Evolutionary conservation across 2,113 vertebrate species (phyloP), one percentile per base, ranked within the genome.

Genomic region (Grammomys dolichurus): DNA sequence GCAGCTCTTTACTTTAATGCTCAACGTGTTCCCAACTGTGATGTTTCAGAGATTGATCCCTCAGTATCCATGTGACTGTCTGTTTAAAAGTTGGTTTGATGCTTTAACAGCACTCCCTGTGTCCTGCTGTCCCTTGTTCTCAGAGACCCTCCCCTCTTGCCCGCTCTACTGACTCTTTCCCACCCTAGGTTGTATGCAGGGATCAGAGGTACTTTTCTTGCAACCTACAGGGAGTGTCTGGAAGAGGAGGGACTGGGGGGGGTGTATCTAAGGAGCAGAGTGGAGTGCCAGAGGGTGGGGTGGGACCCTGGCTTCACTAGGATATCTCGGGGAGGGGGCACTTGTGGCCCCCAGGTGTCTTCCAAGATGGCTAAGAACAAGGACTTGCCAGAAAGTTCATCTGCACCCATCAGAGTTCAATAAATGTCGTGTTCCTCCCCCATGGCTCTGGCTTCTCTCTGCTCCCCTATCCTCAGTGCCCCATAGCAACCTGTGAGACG

Each of bases 351-450:
- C 51, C 33, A 20, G 36, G 75, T 0, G 1, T 56, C 89, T n/a
- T 67, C 73, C 9, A 5, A 58, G 43, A 89, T 54, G 65, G n/a
- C 54, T 40, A 24, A 76, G 43, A 54, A n/a, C 36, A 54, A 6
- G 33, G 67, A 63, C 40, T 7, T 6, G 33, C 60, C 81, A 78
- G 92, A 77, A 86, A 72, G 84, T 56, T 1, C 75, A 33, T 91
- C 54, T 40, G 77, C 69, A 40, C 73, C 31, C 13, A 10, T 97
- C 96, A 78, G 96, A 98, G 97, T 97, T 98, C 97, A 99, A 98
- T 98, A 98, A 99, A 99, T 91, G 98, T 98, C 82, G 6, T 98
- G 98, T 97, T 97, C 98, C 97, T 96, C 98, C 97, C 1, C 1
- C 12, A 87, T 60, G 97, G 97, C 97, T 98, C 96, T 17, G 98